These are phyloP conservation scores for Cassiopea andromeda DNA, from an alignment of 30 jellyfish, hydroid and myxozoan species.

Conservation along the genomic window DNA sequence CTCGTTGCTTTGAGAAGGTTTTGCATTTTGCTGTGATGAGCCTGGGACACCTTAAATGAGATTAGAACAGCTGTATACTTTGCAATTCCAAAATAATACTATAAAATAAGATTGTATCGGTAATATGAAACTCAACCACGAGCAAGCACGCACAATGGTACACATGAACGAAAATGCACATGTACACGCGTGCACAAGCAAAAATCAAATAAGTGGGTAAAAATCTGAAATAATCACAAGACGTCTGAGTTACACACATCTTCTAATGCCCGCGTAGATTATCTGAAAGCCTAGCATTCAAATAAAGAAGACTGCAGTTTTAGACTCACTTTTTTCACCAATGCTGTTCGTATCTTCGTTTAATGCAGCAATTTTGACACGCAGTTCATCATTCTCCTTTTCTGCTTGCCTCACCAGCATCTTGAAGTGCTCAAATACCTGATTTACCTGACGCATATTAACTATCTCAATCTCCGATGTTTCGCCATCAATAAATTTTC, in stretches of 20 bases:
- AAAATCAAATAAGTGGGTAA: too few relatives aligned
- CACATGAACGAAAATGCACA: too few relatives aligned
- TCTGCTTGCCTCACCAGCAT: slow-evolving; percentile 50
- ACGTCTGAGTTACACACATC: too few relatives aligned
- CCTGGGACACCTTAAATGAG: neutral
- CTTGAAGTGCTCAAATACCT: slow-evolving; percentile 86
- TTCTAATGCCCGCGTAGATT: too few relatives aligned
- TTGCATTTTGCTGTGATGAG: neutral
- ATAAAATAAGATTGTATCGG: neutral
- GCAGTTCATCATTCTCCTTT: slow-evolving; percentile 55
- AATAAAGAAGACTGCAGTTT: neutral
- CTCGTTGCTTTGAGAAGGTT: slow-evolving; percentile 21
- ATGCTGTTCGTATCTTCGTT: slow-evolving; percentile 44
- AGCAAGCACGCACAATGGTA: too few relatives aligned
- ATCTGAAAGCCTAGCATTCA: too few relatives aligned
- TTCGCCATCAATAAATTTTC: slow-evolving; percentile 81
- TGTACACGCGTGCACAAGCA: too few relatives aligned
- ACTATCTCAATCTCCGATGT: slow-evolving; percentile 74
- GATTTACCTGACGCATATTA: slow-evolving; percentile 86
- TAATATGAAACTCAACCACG: neutral
- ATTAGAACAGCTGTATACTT: neutral
- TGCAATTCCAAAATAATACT: neutral
- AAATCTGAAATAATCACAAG: too few relatives aligned
- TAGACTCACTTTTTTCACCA: slow-evolving; percentile 6
- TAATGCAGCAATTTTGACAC: slow-evolving; percentile 28